A percentile compares a stretch with the other conserved stretches of the same genome.
Conservation (phyloP, 2,797 vertebrate genomes). For the Gadopsis marmoratus region DNA sequence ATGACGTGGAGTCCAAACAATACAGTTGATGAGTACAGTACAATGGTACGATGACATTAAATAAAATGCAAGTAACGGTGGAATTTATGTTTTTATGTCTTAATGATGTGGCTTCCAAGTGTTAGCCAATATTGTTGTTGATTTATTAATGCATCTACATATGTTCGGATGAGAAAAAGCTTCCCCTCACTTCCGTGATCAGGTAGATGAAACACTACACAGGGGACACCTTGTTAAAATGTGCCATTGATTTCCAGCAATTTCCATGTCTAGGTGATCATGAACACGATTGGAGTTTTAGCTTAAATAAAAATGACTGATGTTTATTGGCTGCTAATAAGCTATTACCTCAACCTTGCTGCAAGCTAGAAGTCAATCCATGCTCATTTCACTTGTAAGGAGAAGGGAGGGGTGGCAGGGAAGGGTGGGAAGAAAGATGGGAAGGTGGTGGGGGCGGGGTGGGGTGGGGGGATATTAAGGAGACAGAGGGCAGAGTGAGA, state of each 20-base stretch:
- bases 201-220: conserved; percentile 56
- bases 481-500: conserved; percentile 75
- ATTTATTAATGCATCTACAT: conserved; percentile 39
- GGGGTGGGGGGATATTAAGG: conserved; percentile 62
- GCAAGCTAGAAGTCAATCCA: conserved; percentile 74
- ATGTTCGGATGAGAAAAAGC: conserved; percentile 28
- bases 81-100: conserved; percentile 15
- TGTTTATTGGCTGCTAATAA: conserved; percentile 83
- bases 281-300: conserved; percentile 71
- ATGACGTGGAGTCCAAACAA: neutral
- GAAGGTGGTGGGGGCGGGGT: conserved; percentile 25
- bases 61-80: conserved; percentile 5
- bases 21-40: neutral
- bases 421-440: conserved; percentile 56
- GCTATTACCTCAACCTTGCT: conserved; percentile 82
- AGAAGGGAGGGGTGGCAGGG: conserved; percentile 48
- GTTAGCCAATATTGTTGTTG: conserved; percentile 1
- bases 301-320: conserved; percentile 82
- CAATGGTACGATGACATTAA: neutral
- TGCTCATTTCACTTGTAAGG: conserved; percentile 71
- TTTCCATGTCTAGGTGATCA: conserved; percentile 72
- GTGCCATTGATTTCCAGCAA: conserved; percentile 72
- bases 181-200: conserved; percentile 47
- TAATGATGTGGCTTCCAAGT: neutral
- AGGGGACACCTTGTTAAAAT: conserved; percentile 65